Evolutionary conservation across 1,140 invertebrate genomes (phyloP).

Genomic region (Cydia amplana): DNA sequence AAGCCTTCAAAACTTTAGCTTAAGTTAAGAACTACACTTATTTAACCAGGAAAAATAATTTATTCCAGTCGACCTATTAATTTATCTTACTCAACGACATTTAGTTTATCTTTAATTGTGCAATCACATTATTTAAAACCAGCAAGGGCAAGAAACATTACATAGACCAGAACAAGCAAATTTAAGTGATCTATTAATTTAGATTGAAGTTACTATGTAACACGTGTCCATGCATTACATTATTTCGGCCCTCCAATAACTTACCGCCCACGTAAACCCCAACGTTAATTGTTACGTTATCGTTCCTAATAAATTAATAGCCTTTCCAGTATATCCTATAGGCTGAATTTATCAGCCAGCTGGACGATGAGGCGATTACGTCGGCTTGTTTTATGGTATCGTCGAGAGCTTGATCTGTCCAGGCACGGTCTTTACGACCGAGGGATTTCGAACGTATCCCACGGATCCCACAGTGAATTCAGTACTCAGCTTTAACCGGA

Average conservation of each 20-base stretch:
- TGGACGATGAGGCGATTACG: slow-evolving; percentile 40
- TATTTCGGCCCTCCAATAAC: not conserved
- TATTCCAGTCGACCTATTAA: too few species aligned
- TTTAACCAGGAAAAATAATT: not conserved
- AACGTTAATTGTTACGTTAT: slow-evolving; percentile 33
- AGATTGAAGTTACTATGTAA: not conserved
- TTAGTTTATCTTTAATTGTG: not conserved
- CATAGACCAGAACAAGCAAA: too few species aligned
- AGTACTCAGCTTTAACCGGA: too few species aligned
- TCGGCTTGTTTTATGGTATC: slow-evolving; percentile 46
- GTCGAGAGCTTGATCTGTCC: slow-evolving; percentile 33
- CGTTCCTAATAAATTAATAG: slow-evolving; percentile 26
- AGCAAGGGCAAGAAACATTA: too few species aligned
- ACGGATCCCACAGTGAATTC: not conserved
- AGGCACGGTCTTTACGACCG: slow-evolving; percentile 13
- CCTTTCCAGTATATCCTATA: slow-evolving; percentile 23
- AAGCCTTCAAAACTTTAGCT: not conserved
- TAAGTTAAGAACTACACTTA: not conserved
- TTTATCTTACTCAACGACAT: too few species aligned
- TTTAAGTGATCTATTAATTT: not conserved
- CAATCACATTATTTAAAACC: too few species aligned
- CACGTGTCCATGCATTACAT: slow-evolving; percentile 14
- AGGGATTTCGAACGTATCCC: slow-evolving; percentile 9
- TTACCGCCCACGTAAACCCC: slow-evolving; percentile 7
- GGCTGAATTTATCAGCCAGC: slow-evolving; percentile 29